A percentile compares a stretch with the other conserved stretches of the same genome.
Conservation (phyloP, 2,113 vertebrate species). For the Dicerorhinus sumatrensis region DNA sequence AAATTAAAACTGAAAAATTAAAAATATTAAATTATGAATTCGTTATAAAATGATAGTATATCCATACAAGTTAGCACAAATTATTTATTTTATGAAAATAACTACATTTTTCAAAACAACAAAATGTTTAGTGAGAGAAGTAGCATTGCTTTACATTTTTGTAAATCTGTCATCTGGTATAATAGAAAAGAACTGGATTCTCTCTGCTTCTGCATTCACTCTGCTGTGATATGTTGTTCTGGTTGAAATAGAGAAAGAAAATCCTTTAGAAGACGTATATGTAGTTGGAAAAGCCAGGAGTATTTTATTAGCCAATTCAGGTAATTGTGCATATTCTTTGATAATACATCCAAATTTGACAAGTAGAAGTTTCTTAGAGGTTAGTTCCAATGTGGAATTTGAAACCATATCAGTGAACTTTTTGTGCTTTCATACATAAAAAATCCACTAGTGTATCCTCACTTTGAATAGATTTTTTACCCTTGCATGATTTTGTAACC, state of each 20-base stretch:
- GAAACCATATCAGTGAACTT: background rate
- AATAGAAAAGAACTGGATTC: background rate
- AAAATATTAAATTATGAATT: background rate
- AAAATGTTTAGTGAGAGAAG: background rate
- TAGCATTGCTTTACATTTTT: background rate
- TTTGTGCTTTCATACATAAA: background rate
- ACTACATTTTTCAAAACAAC: background rate
- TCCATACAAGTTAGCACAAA: background rate
- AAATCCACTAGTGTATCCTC: background rate
- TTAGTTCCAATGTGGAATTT: background rate
- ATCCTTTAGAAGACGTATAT: background rate
- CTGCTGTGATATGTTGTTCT: background rate
- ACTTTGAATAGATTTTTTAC: constrained; percentile 7
- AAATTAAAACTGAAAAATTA: constrained; percentile 28
- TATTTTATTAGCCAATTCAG: background rate
- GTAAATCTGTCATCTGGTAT: background rate
- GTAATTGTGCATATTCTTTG: constrained; percentile 21
- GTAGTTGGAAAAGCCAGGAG: background rate
- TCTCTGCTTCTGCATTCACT: background rate
- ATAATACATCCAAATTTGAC: background rate
- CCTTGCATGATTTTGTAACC: background rate
- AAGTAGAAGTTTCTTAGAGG: background rate
- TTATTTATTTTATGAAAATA: constrained; percentile 26
- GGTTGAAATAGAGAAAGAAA: background rate
- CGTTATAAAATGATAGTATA: background rate